A percentile compares a stretch with the other conserved stretches of the same genome.
phyloP scores from a whole-genome alignment of 2,113 vertebrate genomes.

The Toxostoma redivivum region DNA sequence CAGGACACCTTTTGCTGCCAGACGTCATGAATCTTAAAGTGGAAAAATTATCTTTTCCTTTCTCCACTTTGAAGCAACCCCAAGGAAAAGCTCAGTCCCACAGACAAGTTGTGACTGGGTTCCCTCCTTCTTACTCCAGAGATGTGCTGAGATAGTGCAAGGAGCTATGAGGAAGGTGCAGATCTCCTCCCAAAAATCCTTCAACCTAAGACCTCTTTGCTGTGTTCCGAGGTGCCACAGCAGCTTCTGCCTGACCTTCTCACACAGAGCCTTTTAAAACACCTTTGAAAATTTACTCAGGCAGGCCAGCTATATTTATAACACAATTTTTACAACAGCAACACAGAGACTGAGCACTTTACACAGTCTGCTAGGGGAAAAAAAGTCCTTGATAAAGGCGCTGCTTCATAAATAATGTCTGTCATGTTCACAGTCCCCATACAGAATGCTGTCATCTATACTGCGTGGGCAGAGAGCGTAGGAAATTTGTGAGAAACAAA shows the following conservation, averaged over 20 bases:
- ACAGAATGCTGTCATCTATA: background rate
- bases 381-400: background rate
- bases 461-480: background rate
- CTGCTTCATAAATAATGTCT: conserved; percentile 52
- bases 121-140: conserved; percentile 12
- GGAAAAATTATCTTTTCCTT: background rate
- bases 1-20: conserved; percentile 51
- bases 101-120: background rate
- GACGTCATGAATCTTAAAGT: conserved; percentile 8
- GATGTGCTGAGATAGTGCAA: background rate
- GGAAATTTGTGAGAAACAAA: conserved; percentile 52
- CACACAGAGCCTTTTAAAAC: background rate
- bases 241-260: background rate
- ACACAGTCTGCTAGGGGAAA: background rate
- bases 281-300: conserved; percentile 11
- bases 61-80: background rate
- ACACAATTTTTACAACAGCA: background rate
- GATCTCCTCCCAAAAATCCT: background rate
- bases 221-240: no score
- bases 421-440: conserved; percentile 1
- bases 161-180: background rate
- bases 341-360: conserved; percentile 18
- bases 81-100: background rate
- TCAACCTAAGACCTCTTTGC: no score
- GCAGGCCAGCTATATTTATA: background rate